Evolutionary conservation across 2,797 vertebrate genomes (phyloP).

Genomic region (Eulemur mongoz): DNA sequence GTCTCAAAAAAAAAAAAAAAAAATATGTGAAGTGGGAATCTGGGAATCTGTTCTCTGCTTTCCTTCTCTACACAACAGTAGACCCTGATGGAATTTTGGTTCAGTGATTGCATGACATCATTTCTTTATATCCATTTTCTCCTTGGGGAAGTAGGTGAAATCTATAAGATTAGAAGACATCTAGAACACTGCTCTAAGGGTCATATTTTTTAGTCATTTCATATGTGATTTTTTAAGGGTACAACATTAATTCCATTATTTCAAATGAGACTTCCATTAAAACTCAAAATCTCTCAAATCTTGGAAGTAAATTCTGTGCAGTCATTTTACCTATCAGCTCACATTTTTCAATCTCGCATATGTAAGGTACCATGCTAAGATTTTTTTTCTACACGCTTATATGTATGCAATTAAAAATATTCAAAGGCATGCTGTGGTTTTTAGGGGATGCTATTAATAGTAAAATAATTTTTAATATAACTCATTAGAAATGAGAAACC

Average conservation of each 20-base stretch:
- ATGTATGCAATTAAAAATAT: conserved; percentile 35
- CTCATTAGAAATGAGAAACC: conserved; percentile 49
- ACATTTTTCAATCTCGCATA: background rate
- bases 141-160: background rate
- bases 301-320: background rate
- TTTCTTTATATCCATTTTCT: background rate
- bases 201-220: background rate
- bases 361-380: background rate
- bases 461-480: conserved; percentile 60
- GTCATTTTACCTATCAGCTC: background rate
- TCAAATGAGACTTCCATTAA: conserved; percentile 16
- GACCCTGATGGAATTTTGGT: background rate
- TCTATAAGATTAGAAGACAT: background rate
- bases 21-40: background rate
- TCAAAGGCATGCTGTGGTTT: conserved; percentile 44
- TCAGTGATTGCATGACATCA: background rate
- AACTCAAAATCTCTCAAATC: conserved; percentile 12
- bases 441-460: background rate
- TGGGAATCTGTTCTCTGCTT: background rate
- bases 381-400: background rate
- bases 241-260: conserved; percentile 26
- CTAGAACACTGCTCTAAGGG: background rate
- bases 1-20: too few species aligned
- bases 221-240: background rate
- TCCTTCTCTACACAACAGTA: background rate